Evolutionary conservation across 2,888 invertebrate species (phyloP).

Genomic region (Hyles lineata): DNA sequence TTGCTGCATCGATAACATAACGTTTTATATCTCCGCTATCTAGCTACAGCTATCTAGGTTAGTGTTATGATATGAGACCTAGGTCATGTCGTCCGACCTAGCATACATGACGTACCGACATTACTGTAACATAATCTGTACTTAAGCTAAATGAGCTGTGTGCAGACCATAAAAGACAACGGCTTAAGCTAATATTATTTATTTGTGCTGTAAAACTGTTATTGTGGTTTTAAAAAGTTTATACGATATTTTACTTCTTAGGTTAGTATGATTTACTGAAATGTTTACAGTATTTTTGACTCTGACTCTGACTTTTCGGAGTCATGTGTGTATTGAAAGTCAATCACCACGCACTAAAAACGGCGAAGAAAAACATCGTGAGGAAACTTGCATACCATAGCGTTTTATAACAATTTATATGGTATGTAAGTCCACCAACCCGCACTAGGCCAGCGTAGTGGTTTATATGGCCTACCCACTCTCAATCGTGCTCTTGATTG

Average conservation of each 20-base stretch:
- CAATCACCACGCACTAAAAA: no score
- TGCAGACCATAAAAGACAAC: constrained; percentile 7
- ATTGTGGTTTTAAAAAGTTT: background rate
- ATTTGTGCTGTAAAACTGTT: background rate
- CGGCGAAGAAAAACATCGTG: no score
- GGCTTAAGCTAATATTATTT: background rate
- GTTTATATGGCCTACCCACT: no score
- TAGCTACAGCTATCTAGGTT: constrained; percentile 14
- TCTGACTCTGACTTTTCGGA: no score
- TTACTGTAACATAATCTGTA: constrained; percentile 6
- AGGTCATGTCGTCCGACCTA: constrained; percentile 8
- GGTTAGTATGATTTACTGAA: background rate
- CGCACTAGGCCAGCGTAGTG: no score
- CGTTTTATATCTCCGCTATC: constrained; percentile 9
- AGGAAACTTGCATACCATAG: no score
- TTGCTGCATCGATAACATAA: background rate
- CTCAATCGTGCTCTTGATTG: no score
- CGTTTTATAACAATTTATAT: no score
- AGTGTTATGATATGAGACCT: constrained; percentile 20
- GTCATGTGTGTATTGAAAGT: no score
- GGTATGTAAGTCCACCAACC: no score
- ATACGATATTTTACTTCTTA: background rate
- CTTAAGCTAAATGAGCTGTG: constrained; percentile 16
- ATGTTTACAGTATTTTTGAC: background rate
- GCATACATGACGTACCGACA: constrained; percentile 8